Evolutionary conservation across 2,113 vertebrate species (phyloP).

Genomic region (Smithornis capensis): DNA sequence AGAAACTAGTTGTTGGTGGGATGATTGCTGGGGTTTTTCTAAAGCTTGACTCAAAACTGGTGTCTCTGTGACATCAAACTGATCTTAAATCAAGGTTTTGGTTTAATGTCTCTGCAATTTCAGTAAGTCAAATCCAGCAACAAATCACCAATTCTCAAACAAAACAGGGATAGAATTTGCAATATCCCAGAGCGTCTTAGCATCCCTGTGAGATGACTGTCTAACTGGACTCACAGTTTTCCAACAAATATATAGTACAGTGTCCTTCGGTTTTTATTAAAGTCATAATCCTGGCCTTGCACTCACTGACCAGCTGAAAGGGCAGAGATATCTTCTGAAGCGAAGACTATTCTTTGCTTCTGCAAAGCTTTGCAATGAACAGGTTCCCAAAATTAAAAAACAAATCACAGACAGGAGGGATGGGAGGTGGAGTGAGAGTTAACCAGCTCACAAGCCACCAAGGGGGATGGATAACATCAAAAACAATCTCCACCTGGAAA

Average conservation of each 20-base stretch:
- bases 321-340: background rate
- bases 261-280: background rate
- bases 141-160: background rate
- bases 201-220: background rate
- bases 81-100: conserved; percentile 13
- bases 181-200: background rate
- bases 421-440: background rate
- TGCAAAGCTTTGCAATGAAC: background rate
- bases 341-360: background rate
- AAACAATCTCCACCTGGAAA: conserved; percentile 56
- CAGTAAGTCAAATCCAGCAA: background rate
- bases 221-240: background rate
- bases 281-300: background rate
- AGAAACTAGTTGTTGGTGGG: conserved; percentile 42
- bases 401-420: background rate
- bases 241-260: accelerated
- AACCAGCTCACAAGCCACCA: background rate
- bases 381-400: background rate
- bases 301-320: background rate
- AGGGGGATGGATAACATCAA: conserved; percentile 6
- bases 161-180: background rate
- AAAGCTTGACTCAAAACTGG: conserved; percentile 13
- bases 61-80: background rate
- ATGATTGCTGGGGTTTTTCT: background rate
- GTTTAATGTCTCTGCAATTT: background rate